Percentiles rank a stretch among this genome's conserved stretches.
phyloP scores from a whole-genome alignment of 2,888 invertebrate species.

The Saturnia pavonia region DNA sequence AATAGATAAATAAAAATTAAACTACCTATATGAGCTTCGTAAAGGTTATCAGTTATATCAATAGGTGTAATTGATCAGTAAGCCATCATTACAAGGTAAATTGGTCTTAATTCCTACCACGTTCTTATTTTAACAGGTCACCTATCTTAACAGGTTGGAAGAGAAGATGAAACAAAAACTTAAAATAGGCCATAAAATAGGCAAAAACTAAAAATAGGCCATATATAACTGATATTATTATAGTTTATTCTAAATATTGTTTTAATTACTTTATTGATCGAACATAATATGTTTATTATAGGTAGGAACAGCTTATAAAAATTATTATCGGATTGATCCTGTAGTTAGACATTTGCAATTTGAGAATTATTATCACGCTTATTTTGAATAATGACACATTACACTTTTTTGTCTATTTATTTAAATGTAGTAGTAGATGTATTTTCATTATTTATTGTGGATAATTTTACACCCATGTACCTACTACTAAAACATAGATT shows the following conservation, averaged over 20 bases:
- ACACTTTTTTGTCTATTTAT: background rate
- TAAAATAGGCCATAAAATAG: too few species aligned
- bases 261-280: too few species aligned
- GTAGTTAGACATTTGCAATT: background rate
- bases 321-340: too few species aligned
- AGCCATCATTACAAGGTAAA: background rate
- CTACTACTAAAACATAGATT: background rate
- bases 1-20: background rate
- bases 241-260: too few species aligned
- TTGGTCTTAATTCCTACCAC: background rate
- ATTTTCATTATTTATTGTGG: too few species aligned
- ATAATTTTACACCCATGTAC: too few species aligned
- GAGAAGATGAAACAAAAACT: too few species aligned
- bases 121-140: background rate
- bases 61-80: background rate
- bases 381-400: background rate
- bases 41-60: background rate
- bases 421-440: background rate
- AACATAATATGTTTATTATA: too few species aligned
- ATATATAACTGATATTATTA: too few species aligned
- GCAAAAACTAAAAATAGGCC: too few species aligned
- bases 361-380: background rate
- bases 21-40: background rate
- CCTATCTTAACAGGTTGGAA: too few species aligned
- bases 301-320: too few species aligned